Evolutionary conservation across 2,888 invertebrate species (phyloP), one percentile per base, ranked within the genome.

Genomic region (Apocheima hispidaria): DNA sequence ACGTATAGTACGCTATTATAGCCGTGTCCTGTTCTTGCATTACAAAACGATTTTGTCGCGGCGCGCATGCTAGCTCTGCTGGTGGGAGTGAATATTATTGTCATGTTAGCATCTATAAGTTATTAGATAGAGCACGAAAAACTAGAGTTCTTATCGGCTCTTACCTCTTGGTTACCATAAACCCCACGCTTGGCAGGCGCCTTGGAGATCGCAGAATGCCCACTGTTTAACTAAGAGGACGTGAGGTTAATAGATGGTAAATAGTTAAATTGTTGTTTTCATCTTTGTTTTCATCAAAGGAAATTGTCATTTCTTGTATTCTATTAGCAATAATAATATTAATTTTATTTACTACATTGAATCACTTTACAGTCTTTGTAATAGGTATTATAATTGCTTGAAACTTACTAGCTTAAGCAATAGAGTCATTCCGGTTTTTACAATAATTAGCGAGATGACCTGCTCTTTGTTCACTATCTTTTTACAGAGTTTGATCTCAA

Each of bases 381-480:
- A 18, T 36, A 30, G 12, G 10, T 46, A 23, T 44, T 51, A 59
- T 53, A 40, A 48, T 28, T 28, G 51, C 55, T 60, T 59, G 60
- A 55, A 51, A 60, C 65, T 67, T 40, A 36, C 50, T 38, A 30
- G 28, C 52, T 40, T 53, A 26, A 50, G 60, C 28, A 57, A 44
- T 33, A 16, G 33, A 36, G 36, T 38, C 46, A 53, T 40, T 49
- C 49, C 48, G 49, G 53, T 54, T 54, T 49, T 49, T 48, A 53
- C 28, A 20, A 60, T 60, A 54, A 53, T 52, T 60, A 52, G 21
- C 53, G 35, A 40, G 53, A 49, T 53, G 59, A 26, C 12, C 4
- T 14, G 35, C 9, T 53, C 52, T 53, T 53, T 52, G 48, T 53
- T 41, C 35, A 16, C 36, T 43, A 41, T 36, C 26, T 36, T 40